Evolutionary conservation across 2,113 vertebrate species (phyloP), one percentile per base, ranked within the genome.

Genomic region (Poecilia latipinna): DNA sequence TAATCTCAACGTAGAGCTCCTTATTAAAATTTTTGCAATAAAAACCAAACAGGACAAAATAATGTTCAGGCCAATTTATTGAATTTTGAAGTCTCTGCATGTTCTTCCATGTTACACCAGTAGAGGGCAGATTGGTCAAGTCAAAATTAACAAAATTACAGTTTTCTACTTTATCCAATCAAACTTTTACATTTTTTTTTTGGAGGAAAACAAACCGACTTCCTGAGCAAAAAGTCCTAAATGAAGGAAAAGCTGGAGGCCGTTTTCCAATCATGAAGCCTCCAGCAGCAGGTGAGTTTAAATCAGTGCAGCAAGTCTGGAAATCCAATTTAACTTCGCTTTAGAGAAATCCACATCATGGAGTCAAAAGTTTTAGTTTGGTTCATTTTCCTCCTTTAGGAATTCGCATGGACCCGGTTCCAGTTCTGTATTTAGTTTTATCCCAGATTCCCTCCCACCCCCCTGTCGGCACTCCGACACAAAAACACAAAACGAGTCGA

Each of bases 11-110:
- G 4, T 48, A 13, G 4, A 48, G 39, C 54, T 10, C 1, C 10
- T 48, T 3, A 12, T 51, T 12, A 29, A 48, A 66, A 26, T 31
- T 29, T 61, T 6, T 26, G 60, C 8, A 12, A 76, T 22, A 31
- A 79, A 68, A 17, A 61, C 39, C 4, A 32, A 77, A 32, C 4
- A 78, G 5, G 31, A 39, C 65, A 65, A 48, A 7, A 11, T 82
- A 4, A 64, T 72, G 86, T 92, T 89, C 63, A 79, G 76, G 84
- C 78, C 85, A 91, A 83, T 93, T 94, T 92, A 94, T 94, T 94
- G 64, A 82, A 68, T 88, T 90, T 74, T 33, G 42, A 57, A 82
- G 75, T 65, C 70, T 85, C 82, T 89, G 89, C 79, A 72, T 83
- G 84, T 74, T 73, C 79, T 91, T 89, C 73, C 82, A 83, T 42